Evolutionary conservation across 1,140 invertebrate genomes (phyloP).

Genomic region (Battus philenor): DNA sequence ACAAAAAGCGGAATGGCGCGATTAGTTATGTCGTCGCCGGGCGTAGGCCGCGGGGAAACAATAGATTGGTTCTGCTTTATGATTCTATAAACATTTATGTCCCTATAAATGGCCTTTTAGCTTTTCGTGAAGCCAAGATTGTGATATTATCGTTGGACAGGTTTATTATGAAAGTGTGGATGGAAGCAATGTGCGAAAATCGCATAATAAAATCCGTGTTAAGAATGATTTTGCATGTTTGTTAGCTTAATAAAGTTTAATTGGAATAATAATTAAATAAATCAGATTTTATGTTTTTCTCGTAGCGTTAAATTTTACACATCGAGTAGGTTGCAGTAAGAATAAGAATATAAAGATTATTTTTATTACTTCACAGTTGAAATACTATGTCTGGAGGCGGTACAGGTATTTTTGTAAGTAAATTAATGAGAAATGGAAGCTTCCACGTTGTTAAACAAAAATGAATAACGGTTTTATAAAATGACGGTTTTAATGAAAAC

Average conservation of each 20-base stretch:
- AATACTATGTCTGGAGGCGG: not conserved
- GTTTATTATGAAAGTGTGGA: slow-evolving; percentile 53
- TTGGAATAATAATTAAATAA: slow-evolving; percentile 4
- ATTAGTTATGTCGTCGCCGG: slow-evolving; percentile 53
- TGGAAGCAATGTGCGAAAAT: slow-evolving; percentile 32
- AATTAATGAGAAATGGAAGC: not conserved
- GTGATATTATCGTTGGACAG: slow-evolving; percentile 64
- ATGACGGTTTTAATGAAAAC: not conserved
- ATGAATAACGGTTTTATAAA: not conserved
- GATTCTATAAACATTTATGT: slow-evolving; percentile 74
- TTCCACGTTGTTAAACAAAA: not conserved
- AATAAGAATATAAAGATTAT: not conserved
- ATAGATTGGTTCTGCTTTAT: slow-evolving; percentile 70
- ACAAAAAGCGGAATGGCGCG: slow-evolving; percentile 70
- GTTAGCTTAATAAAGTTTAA: slow-evolving; percentile 11
- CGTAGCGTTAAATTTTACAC: slow-evolving; percentile 8
- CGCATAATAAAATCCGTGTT: slow-evolving; percentile 21
- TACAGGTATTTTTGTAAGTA: not conserved
- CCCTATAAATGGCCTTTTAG: slow-evolving; percentile 67
- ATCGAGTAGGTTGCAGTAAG: not conserved
- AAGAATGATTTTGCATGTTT: slow-evolving; percentile 24
- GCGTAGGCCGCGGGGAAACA: slow-evolving; percentile 63
- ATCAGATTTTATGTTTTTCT: not conserved
- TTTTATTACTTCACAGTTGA: not conserved
- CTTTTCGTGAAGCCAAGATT: slow-evolving; percentile 59